Evolutionary conservation across 1,140 invertebrate genomes (phyloP).

Genomic region (Matsumurasca onukii): DNA sequence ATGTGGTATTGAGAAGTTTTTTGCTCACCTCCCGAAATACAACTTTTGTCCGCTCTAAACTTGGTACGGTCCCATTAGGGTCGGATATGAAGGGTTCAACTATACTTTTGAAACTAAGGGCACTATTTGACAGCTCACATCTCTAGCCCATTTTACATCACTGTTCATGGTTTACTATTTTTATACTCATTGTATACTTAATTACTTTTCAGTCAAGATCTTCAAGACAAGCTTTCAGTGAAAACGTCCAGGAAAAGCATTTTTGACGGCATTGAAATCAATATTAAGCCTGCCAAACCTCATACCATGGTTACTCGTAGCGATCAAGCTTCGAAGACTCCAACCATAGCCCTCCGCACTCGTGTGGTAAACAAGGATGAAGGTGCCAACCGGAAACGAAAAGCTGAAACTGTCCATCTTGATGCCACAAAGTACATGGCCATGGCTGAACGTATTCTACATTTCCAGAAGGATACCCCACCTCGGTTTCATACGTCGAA

Average conservation of each 20-base stretch:
- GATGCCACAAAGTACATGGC: conserved; percentile 9
- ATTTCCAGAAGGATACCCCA: conserved; percentile 19
- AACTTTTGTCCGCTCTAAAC: too few relatives aligned
- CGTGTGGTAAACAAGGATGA: background rate
- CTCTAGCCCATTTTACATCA: background rate
- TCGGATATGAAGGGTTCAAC: background rate
- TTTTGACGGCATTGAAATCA: conserved; percentile 17
- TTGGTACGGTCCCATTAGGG: background rate
- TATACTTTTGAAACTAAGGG: background rate
- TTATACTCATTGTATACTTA: conserved; percentile 7
- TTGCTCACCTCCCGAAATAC: too few relatives aligned
- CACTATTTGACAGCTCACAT: background rate
- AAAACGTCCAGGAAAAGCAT: background rate
- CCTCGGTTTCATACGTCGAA: conserved; percentile 13
- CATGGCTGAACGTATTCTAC: conserved; percentile 21
- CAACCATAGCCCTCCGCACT: conserved; percentile 11
- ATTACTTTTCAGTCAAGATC: conserved; percentile 1
- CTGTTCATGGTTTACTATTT: too few relatives aligned
- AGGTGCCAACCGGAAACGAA: background rate
- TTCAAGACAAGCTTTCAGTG: background rate
- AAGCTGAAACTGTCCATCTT: background rate
- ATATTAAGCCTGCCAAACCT: background rate
- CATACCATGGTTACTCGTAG: conserved; percentile 27
- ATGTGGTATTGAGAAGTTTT: too few relatives aligned
- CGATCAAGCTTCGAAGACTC: conserved; percentile 21